phyloP scores from a whole-genome alignment of 1,140 invertebrate genomes.

The Papilio glaucus region DNA sequence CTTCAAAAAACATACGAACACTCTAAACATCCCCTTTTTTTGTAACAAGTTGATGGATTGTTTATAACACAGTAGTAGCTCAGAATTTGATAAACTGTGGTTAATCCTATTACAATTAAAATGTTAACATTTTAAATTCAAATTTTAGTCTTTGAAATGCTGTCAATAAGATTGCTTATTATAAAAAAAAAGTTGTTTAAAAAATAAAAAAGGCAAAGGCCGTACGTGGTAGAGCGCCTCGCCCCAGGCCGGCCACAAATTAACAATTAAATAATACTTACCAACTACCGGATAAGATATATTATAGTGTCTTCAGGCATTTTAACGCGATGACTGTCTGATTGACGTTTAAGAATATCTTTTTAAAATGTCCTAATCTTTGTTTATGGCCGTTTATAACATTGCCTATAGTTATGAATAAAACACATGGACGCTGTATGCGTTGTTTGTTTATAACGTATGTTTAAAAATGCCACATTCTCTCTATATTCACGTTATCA shows the following conservation, averaged over 20 bases:
- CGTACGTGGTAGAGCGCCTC: slow-evolving; percentile 49
- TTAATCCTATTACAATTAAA: slow-evolving; percentile 42
- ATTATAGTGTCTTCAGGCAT: slow-evolving; percentile 73
- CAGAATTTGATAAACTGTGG: slow-evolving; percentile 60
- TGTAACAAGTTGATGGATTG: slow-evolving; percentile 59
- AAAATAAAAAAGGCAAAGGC: slow-evolving; percentile 43
- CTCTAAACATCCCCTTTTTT: slow-evolving; percentile 81
- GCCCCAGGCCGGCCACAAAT: slow-evolving; percentile 63
- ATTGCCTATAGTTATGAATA: slow-evolving; percentile 22
- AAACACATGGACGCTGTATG: slow-evolving; percentile 6
- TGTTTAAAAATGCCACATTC: slow-evolving; percentile 26
- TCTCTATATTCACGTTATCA: slow-evolving; percentile 16
- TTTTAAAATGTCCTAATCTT: slow-evolving; percentile 49
- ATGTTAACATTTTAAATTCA: slow-evolving; percentile 40
- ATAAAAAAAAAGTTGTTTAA: slow-evolving; percentile 51
- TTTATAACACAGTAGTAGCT: slow-evolving; percentile 74
- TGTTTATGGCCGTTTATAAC: slow-evolving; percentile 26
- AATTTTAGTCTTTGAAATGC: slow-evolving; percentile 37
- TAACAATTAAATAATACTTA: slow-evolving; percentile 82
- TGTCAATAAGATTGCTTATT: slow-evolving; percentile 31
- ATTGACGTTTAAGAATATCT: slow-evolving; percentile 58
- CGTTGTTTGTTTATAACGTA: slow-evolving; percentile 14
- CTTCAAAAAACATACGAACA: slow-evolving; percentile 66
- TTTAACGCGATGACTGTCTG: slow-evolving; percentile 70
- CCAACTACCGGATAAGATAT: slow-evolving; percentile 76